Base-by-base conservation (phyloP, 2,113 vertebrate species). In the Orcinus orca region DNA sequence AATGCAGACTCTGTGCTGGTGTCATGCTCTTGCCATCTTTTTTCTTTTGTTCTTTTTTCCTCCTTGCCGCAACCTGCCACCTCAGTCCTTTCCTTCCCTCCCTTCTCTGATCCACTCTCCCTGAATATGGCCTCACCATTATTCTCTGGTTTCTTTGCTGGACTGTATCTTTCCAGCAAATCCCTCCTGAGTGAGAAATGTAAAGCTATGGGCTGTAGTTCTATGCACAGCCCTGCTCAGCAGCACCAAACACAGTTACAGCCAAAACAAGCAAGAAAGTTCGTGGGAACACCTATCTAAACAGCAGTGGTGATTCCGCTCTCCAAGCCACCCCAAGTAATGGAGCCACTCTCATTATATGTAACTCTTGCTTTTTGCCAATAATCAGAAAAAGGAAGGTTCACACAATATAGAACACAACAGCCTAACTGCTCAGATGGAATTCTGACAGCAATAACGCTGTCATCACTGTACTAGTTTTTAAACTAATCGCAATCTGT, bases 181-280 rank as follows among this genome's bases (percentile, higher is more conserved):
- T 70, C 63, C 62, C 50, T 90, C 36, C 63, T 50, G 58, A 87
- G 62, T 67, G n/a, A 88, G 90, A 94, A 95, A 95, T 31, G 29
- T 60, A 93, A 93, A 89, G 65, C 18, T 5, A 33, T 67, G 33
- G 50, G 41, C 67, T 88, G 10, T 41, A 85, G 63, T 74, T 90
- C 76, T 55, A 21, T 4, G 23, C 74, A 88, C n/a, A 81, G 41
- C 74, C 29, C 33, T 62, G 23, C 79, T 91, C 44, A 83, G 93
- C 92, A 92, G 84, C 74, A 90, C 44, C 82, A 88, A 87, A 76
- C 60, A 90, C 13, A 85, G 67, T 44, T 33, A 58, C 20, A 15
- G 94, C 88, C 95, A 96, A 96, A 85, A 92, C 73, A 97, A 97
- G 82, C 80, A 96, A 60, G 60, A 63, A 88, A 73, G 44, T 96